These are phyloP conservation scores for Drosophila repletoides DNA, from an alignment of 1,140 invertebrate species.

Conservation along the genomic window DNA sequence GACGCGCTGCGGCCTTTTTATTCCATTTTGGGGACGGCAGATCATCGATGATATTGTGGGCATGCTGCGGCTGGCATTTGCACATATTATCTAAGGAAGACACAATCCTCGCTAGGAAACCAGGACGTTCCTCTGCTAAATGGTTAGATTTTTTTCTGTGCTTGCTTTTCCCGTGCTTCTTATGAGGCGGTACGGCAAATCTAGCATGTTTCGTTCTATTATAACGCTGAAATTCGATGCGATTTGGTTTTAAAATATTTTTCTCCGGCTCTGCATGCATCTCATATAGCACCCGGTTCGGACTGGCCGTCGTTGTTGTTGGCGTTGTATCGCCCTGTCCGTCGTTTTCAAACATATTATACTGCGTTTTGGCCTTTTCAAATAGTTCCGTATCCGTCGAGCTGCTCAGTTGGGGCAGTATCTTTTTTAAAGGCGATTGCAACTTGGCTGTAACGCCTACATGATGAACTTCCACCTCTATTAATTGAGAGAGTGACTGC, in stretches of 20 bases:
- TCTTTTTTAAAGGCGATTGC: slow-evolving; percentile 61
- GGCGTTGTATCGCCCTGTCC: slow-evolving; percentile 27
- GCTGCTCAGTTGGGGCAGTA: slow-evolving; percentile 45
- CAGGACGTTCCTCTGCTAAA: not conserved
- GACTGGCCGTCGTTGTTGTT: slow-evolving; percentile 29
- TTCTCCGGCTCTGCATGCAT: slow-evolving; percentile 57
- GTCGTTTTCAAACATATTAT: slow-evolving; percentile 60
- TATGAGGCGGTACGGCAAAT: slow-evolving; percentile 24
- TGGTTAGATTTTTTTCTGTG: slow-evolving; percentile 1
- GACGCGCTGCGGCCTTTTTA: slow-evolving; percentile 46
- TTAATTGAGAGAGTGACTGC: slow-evolving; percentile 65
- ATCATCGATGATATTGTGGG: slow-evolving; percentile 55
- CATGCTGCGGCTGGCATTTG: slow-evolving; percentile 41
- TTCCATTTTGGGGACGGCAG: slow-evolving; percentile 66
- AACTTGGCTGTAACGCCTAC: slow-evolving; percentile 75
- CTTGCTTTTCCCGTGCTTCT: not conserved
- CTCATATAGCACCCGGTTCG: slow-evolving; percentile 55
- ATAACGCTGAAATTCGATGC: slow-evolving; percentile 77
- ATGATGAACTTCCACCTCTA: slow-evolving; percentile 70
- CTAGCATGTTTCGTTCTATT: slow-evolving; percentile 27
- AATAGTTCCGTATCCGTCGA: slow-evolving; percentile 65
- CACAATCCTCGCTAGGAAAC: slow-evolving; percentile 47
- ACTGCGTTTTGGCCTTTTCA: slow-evolving; percentile 40
- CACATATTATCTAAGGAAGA: slow-evolving; percentile 72
- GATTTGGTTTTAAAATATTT: slow-evolving; percentile 40